Percentiles rank a stretch among this genome's conserved stretches.
Evolutionary conservation across 2,888 invertebrate species (phyloP).

Genomic region (Norana najaformis): DNA sequence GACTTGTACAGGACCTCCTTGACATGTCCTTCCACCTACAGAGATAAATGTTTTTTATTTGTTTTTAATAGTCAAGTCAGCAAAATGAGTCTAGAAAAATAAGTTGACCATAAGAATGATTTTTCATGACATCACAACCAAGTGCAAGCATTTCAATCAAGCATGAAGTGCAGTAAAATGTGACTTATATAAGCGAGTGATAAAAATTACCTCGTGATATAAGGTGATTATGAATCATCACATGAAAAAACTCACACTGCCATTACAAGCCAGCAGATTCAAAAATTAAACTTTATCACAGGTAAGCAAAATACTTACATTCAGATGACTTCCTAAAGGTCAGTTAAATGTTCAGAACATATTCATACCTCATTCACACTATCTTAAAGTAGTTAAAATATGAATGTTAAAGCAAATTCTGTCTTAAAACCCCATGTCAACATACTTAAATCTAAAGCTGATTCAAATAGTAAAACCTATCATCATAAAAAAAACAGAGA

Average conservation of each 20-base stretch:
- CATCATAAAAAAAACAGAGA: no score
- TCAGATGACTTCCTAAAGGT: no score
- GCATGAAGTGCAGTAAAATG: neutral
- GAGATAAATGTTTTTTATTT: neutral
- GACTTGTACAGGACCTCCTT: neutral
- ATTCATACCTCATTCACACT: no score
- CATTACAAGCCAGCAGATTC: neutral
- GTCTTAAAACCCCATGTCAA: no score
- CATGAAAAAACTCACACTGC: neutral
- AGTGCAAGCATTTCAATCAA: neutral
- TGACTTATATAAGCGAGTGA: neutral
- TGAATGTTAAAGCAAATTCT: no score
- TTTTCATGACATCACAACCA: neutral
- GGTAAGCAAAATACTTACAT: neutral
- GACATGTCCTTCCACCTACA: constrained; percentile 4
- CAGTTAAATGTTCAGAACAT: no score
- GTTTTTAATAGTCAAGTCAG: neutral
- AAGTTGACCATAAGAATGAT: neutral
- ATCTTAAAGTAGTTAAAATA: no score
- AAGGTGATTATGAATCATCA: neutral
- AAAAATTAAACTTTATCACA: neutral
- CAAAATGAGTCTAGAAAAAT: neutral
- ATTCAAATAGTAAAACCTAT: no score
- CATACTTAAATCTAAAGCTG: no score
- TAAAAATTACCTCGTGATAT: neutral